Evolutionary conservation across 2,888 invertebrate genomes (phyloP), one percentile per base, ranked within the genome.

Genomic region (Patella caerulea): DNA sequence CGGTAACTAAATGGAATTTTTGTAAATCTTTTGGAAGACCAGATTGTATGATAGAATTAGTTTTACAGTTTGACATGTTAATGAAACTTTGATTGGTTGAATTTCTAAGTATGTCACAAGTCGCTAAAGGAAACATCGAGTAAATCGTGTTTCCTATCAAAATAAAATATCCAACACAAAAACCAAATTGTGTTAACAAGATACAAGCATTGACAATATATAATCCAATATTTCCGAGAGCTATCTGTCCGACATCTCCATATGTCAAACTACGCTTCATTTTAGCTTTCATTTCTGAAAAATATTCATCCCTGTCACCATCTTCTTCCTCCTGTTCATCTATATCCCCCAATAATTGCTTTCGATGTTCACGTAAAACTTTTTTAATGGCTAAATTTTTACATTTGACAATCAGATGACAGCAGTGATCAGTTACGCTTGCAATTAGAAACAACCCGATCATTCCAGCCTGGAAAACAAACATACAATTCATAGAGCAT

Each of bases 61-160:
- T 65, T 45, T n/a, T 24, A 34, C 45, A 53, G 34, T 53, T 69
- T 14, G 76, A 29, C 19, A 59, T 72, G 69, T 78, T 74, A 11
- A 53, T 78, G 19, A 29, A 45, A 55, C 74, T 71, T 14, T 19
- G 11, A 24, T 65, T 65, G 11, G 65, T 65, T 19, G 24, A 65
- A 19, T 65, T 65, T 19, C 76, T 74, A 65, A 65, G 56, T 17
- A 76, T 76, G 34, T 76, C 71, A 80, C 87, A 87, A n/a, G 80
- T 75, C 34, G 82, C 59, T 45, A 79, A 72, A 12, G 90, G 90
- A 81, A 90, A 89, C 56, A 90, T 75, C 2, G 85, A 81, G 70
- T 82, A 78, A 14, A 91, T 75, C 1, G 91, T 89, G 77, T 91
- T 91, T 9, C 90, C 91, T 17, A 91, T 84, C 74, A 91, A 90